phyloP scores from a whole-genome alignment of 2,113 vertebrate genomes.

The Zosterops japonicus region DNA sequence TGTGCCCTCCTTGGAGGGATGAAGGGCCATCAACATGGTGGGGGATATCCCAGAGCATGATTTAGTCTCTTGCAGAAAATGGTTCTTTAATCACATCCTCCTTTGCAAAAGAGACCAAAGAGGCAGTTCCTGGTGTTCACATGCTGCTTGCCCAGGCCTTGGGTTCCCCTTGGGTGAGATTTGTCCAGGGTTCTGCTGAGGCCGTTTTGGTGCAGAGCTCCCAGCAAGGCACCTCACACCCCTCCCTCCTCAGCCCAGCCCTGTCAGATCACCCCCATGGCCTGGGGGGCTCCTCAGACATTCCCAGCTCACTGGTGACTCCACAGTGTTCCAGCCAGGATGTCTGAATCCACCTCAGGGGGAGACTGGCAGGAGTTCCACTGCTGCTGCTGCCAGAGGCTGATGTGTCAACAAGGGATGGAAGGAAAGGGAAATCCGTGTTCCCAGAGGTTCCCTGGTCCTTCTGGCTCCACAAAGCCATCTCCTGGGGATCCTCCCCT shows the following conservation, averaged over 20 bases:
- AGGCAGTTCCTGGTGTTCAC: background rate
- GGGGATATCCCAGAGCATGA: background rate
- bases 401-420: background rate
- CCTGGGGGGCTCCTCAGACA: background rate
- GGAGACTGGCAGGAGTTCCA: background rate
- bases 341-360: background rate
- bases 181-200: background rate
- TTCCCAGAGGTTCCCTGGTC: background rate
- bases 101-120: background rate
- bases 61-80: background rate
- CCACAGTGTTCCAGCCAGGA: fast-evolving
- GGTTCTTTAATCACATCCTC: background rate
- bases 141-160: fast-evolving
- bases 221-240: fast-evolving
- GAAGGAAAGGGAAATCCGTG: background rate
- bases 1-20: background rate
- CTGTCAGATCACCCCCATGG: background rate
- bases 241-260: background rate
- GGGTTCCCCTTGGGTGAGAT: background rate
- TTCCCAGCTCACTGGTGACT: background rate
- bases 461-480: background rate
- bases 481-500: background rate
- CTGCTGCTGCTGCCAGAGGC: background rate
- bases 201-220: background rate
- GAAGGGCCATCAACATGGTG: background rate